Conservation (phyloP, 2,113 vertebrate species). For the Aepyceros melampus region DNA sequence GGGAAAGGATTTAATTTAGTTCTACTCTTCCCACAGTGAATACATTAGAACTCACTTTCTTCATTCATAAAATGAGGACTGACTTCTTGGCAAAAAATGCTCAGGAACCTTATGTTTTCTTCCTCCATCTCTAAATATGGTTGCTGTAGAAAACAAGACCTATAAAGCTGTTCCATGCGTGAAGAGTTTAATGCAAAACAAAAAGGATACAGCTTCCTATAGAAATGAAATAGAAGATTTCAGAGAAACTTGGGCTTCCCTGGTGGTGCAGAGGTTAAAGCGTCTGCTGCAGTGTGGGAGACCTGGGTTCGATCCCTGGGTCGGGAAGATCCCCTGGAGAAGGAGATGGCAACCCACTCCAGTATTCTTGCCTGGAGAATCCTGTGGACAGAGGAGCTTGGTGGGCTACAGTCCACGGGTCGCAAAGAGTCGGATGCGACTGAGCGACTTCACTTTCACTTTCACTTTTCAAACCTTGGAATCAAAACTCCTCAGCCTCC, state of each 20-base stretch:
- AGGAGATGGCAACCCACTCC: too few species aligned
- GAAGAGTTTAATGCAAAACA: neutral
- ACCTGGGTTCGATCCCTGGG: too few species aligned
- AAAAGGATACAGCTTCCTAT: neutral
- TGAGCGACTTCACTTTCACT: too few species aligned
- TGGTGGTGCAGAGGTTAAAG: too few species aligned
- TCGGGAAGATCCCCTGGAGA: too few species aligned
- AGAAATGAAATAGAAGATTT: neutral
- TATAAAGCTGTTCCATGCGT: neutral
- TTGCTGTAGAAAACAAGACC: neutral
- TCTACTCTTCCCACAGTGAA: neutral
- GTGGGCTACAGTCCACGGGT: too few species aligned
- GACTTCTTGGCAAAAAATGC: neutral
- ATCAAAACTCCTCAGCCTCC: neutral
- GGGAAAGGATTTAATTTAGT: neutral
- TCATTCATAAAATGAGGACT: neutral
- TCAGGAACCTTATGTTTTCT: neutral
- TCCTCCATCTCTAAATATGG: neutral
- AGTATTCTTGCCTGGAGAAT: too few species aligned
- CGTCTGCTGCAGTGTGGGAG: too few species aligned
- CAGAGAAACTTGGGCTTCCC: neutral
- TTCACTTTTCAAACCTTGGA: neutral
- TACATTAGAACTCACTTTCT: neutral
- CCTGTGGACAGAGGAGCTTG: too few species aligned
- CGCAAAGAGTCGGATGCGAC: too few species aligned